Evolutionary conservation across 1,140 invertebrate species (phyloP), one percentile per base, ranked within the genome.

Genomic region (Lordiphosa clarofinis): DNA sequence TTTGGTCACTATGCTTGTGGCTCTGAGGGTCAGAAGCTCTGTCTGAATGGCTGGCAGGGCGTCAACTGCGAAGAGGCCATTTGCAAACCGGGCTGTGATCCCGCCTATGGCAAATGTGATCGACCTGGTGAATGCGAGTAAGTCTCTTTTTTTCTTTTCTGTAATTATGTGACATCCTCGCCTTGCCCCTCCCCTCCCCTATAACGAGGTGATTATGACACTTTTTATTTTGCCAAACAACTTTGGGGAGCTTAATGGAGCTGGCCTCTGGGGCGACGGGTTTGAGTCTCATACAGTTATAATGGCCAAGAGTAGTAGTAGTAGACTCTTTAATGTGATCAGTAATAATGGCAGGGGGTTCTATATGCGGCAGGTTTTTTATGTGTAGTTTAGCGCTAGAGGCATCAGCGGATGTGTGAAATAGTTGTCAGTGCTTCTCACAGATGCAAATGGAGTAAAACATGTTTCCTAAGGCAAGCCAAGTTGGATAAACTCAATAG

Each of bases 1-100:
- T 98, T 98, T 89, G 97, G 97, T 13, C 97, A 99, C 91, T 98
- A 97, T 90, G 94, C 92, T 49, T 99, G 97, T 91, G 94, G 94
- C 67, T 90, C 93, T 47, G 93, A 94, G 88, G 97, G 97, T 57
- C 94, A 97, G 89, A 97, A 97, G 90, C 93, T 94, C 42, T 99
- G 97, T 90, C 93, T 97, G 68, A 92, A 94, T 57, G 97, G 97
- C 67, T 99, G 97, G 97, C 95, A 94, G 88, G 97, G 97, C 52
- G 92, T 93, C 76, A 97, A 97, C 89, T 99, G 97, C 90, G 95
- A 97, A 89, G 94, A 93, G 90, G 96, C 96, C 49, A 94, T 97
- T 3, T 98, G 96, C 89, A 96, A 96, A 84, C 92, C 93, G 64
- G 96, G 96, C 57, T 98, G 96, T 87, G 95, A 97, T 90, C 93